Evolutionary conservation across 1,140 invertebrate genomes (phyloP).

Genomic region (Drosophila paulistorum): DNA sequence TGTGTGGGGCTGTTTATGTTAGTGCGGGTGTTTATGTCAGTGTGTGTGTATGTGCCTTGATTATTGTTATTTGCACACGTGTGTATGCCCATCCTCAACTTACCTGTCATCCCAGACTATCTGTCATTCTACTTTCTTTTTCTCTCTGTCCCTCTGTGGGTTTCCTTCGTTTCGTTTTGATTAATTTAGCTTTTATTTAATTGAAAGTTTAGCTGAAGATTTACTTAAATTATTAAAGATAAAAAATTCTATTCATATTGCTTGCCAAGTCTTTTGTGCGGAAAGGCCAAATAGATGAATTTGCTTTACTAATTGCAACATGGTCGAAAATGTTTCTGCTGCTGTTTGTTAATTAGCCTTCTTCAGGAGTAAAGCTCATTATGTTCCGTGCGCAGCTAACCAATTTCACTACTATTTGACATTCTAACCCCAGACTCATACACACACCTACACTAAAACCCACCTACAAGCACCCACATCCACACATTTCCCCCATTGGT

Average conservation of each 20-base stretch:
- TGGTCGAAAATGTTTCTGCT: not conserved
- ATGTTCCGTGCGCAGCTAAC: not conserved
- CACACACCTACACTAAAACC: not conserved
- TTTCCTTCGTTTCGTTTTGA: slow-evolving; percentile 45
- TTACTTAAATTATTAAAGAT: slow-evolving; percentile 49
- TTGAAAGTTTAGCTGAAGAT: slow-evolving; percentile 63
- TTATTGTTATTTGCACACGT: slow-evolving; percentile 66
- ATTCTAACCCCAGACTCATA: slow-evolving; percentile 6
- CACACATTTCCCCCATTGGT: slow-evolving; percentile 7
- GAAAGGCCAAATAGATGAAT: not conserved
- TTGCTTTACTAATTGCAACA: not conserved
- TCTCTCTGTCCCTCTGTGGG: slow-evolving; percentile 4
- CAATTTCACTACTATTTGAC: not conserved
- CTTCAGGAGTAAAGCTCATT: slow-evolving; percentile 12
- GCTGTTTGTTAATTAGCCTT: slow-evolving; percentile 13
- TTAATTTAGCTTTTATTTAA: slow-evolving; percentile 75
- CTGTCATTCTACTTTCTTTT: slow-evolving; percentile 27
- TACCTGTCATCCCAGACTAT: slow-evolving; percentile 57
- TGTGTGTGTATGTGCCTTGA: slow-evolving; percentile 31
- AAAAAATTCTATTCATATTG: not conserved
- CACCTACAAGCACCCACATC: not conserved
- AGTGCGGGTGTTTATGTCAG: not conserved
- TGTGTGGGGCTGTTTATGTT: not conserved
- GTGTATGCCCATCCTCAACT: slow-evolving; percentile 48
- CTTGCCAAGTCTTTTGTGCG: not conserved